phyloP scores from a whole-genome alignment of 2,113 vertebrate species.

The Hippocampus comes region DNA sequence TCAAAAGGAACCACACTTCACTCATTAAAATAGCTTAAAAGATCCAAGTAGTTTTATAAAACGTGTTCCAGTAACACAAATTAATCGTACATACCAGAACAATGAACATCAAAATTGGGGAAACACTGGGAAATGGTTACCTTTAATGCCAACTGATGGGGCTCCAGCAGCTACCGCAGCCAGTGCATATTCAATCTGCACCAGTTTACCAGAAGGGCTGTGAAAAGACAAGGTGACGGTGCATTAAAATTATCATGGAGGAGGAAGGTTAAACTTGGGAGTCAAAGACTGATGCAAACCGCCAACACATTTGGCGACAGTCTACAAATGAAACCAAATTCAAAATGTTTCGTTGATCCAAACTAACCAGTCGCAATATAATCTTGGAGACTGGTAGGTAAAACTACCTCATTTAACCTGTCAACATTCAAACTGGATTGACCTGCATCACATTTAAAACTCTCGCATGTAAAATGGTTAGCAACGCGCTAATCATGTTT shows the following conservation, averaged over 20 bases:
- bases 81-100: too few relatives aligned
- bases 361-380: background rate
- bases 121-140: constrained; percentile 57
- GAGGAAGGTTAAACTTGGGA: background rate
- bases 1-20: background rate
- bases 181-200: constrained; percentile 98
- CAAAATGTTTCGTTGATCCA: constrained; percentile 25
- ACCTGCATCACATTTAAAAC: too few relatives aligned
- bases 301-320: background rate
- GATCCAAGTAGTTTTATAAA: too few relatives aligned
- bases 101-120: too few relatives aligned
- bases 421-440: background rate
- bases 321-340: constrained; percentile 60
- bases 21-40: too few relatives aligned
- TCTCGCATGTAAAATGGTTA: constrained; percentile 8
- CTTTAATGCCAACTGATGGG: constrained; percentile 98
- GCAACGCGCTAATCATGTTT: constrained; percentile 34
- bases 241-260: background rate
- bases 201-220: constrained; percentile 97
- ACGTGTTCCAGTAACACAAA: too few relatives aligned
- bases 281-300: background rate
- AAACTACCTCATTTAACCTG: background rate
- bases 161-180: constrained; percentile 97
- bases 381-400: background rate
- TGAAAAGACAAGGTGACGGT: constrained; percentile 14